A percentile compares a stretch with the other conserved stretches of the same genome.
Conservation (phyloP, 1,140 invertebrate species). For the Plodia interpunctella region DNA sequence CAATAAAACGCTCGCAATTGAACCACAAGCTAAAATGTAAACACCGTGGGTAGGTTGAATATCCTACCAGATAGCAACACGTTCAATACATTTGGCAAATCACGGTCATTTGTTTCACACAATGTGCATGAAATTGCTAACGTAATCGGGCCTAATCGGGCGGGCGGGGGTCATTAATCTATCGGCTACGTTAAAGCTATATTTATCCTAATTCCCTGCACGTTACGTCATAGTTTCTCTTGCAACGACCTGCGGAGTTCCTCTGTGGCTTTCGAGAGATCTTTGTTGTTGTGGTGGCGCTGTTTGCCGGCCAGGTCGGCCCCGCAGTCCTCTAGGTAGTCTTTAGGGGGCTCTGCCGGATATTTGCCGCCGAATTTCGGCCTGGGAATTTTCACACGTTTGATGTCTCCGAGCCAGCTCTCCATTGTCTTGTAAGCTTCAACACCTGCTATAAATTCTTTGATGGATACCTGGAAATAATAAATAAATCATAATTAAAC, state of each 20-base stretch:
- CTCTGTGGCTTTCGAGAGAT: conserved; percentile 83
- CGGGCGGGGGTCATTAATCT: conserved; percentile 22
- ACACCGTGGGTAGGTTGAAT: conserved; percentile 1
- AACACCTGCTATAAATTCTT: not conserved
- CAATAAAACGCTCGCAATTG: conserved; percentile 15
- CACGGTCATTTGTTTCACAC: conserved; percentile 23
- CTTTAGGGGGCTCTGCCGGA: conserved; percentile 82
- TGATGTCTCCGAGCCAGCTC: conserved; percentile 88
- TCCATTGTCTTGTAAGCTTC: conserved; percentile 79
- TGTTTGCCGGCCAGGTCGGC: conserved; percentile 61
- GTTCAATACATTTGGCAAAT: conserved; percentile 23
- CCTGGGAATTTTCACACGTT: conserved; percentile 87
- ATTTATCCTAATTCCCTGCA: conserved; percentile 23
- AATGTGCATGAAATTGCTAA: conserved; percentile 18
- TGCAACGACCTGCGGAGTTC: conserved; percentile 84
- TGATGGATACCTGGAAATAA: conserved; percentile 12
- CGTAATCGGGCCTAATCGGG: conserved; percentile 24
- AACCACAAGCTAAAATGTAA: conserved; percentile 8
- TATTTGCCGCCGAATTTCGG: conserved; percentile 87
- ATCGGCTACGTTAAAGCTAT: conserved; percentile 30
- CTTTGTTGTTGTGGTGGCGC: conserved; percentile 65
- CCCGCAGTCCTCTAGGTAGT: conserved; percentile 78
- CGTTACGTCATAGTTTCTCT: conserved; percentile 82
- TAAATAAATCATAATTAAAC: not conserved
- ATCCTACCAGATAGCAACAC: not conserved